phyloP scores from a whole-genome alignment of 2,888 invertebrate genomes.

The Schizotus pectinicornis region DNA sequence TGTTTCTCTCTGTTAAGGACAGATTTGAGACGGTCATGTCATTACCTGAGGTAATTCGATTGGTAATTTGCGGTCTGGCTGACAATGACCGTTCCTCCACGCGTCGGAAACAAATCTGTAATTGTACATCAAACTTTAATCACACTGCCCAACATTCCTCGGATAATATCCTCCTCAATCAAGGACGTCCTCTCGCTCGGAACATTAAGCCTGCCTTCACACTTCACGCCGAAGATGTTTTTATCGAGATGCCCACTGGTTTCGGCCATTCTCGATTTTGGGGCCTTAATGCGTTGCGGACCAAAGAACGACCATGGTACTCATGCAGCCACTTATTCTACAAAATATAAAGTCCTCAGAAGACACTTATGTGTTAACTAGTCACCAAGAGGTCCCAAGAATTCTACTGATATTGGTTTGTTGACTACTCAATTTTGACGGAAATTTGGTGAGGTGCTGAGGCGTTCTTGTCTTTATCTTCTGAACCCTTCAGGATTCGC shows the following conservation, averaged over 20 bases:
- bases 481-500: not conserved
- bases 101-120: slow-evolving; percentile 55
- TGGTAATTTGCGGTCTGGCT: slow-evolving; percentile 56
- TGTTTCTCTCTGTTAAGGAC: slow-evolving; percentile 31
- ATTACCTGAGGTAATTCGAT: slow-evolving; percentile 52
- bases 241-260: too few relatives aligned
- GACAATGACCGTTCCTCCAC: slow-evolving; percentile 53
- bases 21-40: slow-evolving; percentile 41
- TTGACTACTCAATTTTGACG: too few relatives aligned
- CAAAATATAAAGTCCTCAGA: too few relatives aligned
- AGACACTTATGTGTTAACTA: too few relatives aligned
- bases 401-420: too few relatives aligned
- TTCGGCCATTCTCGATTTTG: too few relatives aligned
- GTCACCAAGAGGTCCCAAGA: too few relatives aligned
- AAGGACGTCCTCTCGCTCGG: slow-evolving; percentile 33
- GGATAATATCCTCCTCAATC: slow-evolving; percentile 38
- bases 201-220: slow-evolving; percentile 3
- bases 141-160: slow-evolving; percentile 41
- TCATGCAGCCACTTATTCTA: too few relatives aligned
- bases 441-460: slow-evolving; percentile 5
- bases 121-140: slow-evolving; percentile 53
- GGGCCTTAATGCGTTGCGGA: too few relatives aligned
- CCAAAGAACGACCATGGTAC: too few relatives aligned
- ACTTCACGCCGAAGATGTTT: too few relatives aligned
- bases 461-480: slow-evolving; percentile 47